A percentile compares a stretch with the other conserved stretches of the same genome.
Evolutionary conservation across 2,113 vertebrate species (phyloP).

Genomic region (Porphyrio hochstetteri): DNA sequence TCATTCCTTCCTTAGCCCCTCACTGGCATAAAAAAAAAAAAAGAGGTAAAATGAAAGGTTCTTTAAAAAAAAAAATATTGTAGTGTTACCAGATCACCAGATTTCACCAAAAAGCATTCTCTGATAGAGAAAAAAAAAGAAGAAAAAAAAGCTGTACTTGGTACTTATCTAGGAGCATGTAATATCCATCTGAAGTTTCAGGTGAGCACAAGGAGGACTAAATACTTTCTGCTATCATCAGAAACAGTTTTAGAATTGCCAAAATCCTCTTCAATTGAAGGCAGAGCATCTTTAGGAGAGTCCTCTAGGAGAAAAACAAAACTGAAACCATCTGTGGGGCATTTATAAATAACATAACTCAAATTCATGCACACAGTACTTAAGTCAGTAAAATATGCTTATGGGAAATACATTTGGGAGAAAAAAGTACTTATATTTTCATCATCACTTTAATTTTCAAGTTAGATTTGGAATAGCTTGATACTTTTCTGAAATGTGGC

Average conservation of each 20-base stretch:
- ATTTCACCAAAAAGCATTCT: neutral
- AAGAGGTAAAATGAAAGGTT: neutral
- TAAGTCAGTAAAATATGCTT: neutral
- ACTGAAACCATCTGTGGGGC: neutral
- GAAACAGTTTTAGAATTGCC: neutral
- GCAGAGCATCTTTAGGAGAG: neutral
- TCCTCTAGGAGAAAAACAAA: neutral
- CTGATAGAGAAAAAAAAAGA: neutral
- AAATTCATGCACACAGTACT: neutral
- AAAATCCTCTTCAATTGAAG: conserved; percentile 8
- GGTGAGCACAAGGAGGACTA: neutral
- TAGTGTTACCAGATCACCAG: neutral
- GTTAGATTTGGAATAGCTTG: neutral
- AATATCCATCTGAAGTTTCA: neutral
- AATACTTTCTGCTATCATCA: neutral
- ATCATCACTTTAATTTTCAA: neutral
- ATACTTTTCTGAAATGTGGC: neutral
- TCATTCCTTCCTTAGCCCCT: neutral
- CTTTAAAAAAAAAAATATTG: neutral
- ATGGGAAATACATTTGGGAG: neutral
- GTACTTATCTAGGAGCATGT: neutral
- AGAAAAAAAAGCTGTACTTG: neutral
- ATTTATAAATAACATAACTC: neutral
- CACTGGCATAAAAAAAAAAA: neutral
- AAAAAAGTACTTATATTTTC: neutral